Evolutionary conservation across 2,888 invertebrate genomes (phyloP).

Genomic region (Notodonta dromedarius): DNA sequence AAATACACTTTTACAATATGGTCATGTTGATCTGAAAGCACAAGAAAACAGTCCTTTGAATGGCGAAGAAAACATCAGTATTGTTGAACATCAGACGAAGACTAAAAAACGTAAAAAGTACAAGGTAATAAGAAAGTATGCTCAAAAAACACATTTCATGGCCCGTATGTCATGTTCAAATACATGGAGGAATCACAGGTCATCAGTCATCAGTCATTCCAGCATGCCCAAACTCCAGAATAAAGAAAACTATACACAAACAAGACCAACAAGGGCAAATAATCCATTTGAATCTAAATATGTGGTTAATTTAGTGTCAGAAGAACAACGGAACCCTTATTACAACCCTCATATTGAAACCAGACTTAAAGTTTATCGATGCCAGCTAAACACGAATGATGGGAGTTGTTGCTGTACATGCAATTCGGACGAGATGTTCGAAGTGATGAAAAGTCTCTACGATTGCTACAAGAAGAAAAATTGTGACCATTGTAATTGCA

Average conservation of each 20-base stretch:
- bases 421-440: conserved; percentile 22
- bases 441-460: conserved; percentile 23
- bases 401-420: conserved; percentile 15
- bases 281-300: conserved; percentile 8
- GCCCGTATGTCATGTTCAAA: neutral
- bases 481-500: conserved; percentile 7
- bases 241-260: neutral
- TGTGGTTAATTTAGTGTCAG: conserved; percentile 11
- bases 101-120: conserved; percentile 26
- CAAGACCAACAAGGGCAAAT: conserved; percentile 9
- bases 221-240: conserved; percentile 15
- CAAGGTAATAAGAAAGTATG: conserved; percentile 18
- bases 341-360: conserved; percentile 7
- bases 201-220: conserved; percentile 8
- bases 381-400: conserved; percentile 4
- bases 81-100: conserved; percentile 30
- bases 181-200: neutral
- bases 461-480: conserved; percentile 21
- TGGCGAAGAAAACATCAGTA: conserved; percentile 23
- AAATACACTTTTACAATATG: neutral
- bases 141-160: neutral
- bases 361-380: conserved; percentile 3
- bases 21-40: neutral
- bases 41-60: conserved; percentile 14
- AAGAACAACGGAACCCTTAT: neutral